These are phyloP conservation scores for Calameuta filiformis DNA, from an alignment of 2,888 invertebrate genomes.

Conservation along the genomic window DNA sequence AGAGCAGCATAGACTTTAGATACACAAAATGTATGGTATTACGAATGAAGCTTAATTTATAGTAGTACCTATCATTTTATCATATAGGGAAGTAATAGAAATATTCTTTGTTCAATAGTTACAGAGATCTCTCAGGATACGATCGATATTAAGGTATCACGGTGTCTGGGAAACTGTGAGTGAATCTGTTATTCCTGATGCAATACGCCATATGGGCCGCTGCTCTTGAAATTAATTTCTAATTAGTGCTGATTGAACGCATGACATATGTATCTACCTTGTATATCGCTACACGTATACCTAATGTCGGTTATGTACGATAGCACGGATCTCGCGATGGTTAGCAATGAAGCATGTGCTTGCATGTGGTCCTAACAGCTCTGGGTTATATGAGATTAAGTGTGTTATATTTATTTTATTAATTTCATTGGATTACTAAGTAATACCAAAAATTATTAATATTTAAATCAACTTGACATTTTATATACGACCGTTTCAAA, in stretches of 20 bases:
- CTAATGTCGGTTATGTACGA: background rate
- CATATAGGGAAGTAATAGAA: background rate
- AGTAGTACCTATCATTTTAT: background rate
- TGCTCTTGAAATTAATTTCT: slow-evolving; percentile 10
- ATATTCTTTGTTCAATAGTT: background rate
- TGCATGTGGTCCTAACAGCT: background rate
- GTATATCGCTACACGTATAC: background rate
- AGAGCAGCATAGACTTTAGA: too few relatives aligned
- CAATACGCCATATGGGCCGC: background rate
- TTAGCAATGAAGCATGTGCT: background rate
- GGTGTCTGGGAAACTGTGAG: background rate
- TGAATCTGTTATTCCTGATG: background rate
- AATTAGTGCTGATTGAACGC: slow-evolving; percentile 11
- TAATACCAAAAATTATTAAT: background rate
- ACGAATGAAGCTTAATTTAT: too few relatives aligned
- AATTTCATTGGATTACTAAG: background rate
- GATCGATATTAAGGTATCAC: background rate
- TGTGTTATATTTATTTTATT: background rate
- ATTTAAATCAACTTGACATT: background rate
- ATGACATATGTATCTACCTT: slow-evolving; percentile 3
- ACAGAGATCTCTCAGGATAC: background rate
- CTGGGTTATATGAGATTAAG: background rate
- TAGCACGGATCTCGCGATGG: background rate
- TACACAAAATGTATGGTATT: too few relatives aligned
- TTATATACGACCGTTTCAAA: background rate